These are phyloP conservation scores for Xenentodon cancila DNA, from an alignment of 2,797 vertebrate genomes.

Conservation along the genomic window DNA sequence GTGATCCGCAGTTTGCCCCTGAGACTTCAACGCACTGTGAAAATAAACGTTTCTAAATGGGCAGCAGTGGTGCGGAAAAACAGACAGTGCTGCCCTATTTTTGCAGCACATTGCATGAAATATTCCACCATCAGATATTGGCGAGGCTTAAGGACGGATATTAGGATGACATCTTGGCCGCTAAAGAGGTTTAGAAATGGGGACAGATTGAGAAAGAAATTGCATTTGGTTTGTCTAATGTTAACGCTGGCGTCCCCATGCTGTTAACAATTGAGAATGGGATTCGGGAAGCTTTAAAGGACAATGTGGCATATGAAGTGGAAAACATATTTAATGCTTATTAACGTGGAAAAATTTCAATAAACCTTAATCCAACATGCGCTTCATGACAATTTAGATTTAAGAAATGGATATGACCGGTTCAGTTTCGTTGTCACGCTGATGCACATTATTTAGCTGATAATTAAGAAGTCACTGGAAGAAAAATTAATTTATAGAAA, in stretches of 20 bases:
- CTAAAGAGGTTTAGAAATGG: conserved; percentile 7
- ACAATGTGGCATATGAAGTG: conserved; percentile 39
- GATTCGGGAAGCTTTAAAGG: conserved; percentile 57
- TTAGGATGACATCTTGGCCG: conserved; percentile 13
- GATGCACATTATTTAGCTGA: too few relatives aligned
- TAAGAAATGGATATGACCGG: too few relatives aligned
- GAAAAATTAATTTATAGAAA: too few relatives aligned
- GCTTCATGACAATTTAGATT: too few relatives aligned
- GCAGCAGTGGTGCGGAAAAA: conserved; percentile 9
- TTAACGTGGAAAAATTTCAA: conserved; percentile 28
- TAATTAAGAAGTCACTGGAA: too few relatives aligned
- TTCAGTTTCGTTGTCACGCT: too few relatives aligned
- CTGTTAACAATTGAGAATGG: conserved; percentile 27
- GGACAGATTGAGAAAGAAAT: conserved; percentile 36
- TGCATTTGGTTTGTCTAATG: conserved; percentile 39
- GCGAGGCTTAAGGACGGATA: conserved; percentile 13
- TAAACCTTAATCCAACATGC: conserved; percentile 33
- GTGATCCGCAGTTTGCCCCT: too few relatives aligned
- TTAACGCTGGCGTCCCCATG: conserved; percentile 28
- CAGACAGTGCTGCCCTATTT: conserved; percentile 38
- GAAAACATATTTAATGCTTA: conserved; percentile 37
- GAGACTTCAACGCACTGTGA: conserved; percentile 15
- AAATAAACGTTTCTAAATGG: conserved; percentile 17
- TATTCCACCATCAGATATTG: conserved; percentile 32
- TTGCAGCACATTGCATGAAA: not conserved